Base-by-base conservation (phyloP, 2,888 invertebrate genomes). In the Netelia melanura region DNA sequence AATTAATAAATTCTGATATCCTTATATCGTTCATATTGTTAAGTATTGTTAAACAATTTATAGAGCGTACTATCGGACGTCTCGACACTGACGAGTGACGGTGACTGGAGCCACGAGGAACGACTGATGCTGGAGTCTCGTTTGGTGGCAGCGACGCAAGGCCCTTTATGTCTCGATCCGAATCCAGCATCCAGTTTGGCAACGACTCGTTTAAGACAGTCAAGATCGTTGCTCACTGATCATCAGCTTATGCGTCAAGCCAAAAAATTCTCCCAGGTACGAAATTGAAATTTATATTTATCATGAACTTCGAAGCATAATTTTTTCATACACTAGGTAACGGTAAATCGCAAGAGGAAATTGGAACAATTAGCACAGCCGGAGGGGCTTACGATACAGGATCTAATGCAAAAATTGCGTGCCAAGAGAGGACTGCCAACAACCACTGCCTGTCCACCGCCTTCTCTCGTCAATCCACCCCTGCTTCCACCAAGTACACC, bases 91-190 rank as follows among this genome's bases (percentile, higher is more conserved):
- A 94, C 93, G 52, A 93, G 90, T 58, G 92, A 93, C 78, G 93
- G 93, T 17, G 93, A 94, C 52, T 97, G 97, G 96, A 96, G 96
- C 43, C 95, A 96, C 30, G 97, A 98, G 87, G 98, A 98, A 91
- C 95, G 96, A 83, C 95, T 97, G 79, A 95, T 96, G 71, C 94
- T 98, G 81, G 99, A 99, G 93, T 97, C 98, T 86, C 97, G 98
- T 89, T 94, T 99, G 84, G 96, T 98, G 56, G 95, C 98, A 90
- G 97, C 97, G 14, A 97, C 98, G 3, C 96, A 97, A 86, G 98
- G 98, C 14, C 97, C 97, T 5, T 94, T 99, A 52, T 98, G 98
- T 93, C 95, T 99, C 74, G 98, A 98, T 94, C 98, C 98, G 3
- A 96, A 97, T 90, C 98, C 98, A 2, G 96, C 97, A 38, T 96